Base-by-base conservation (phyloP, 2,797 vertebrate species). In the Rhinophrynus dorsalis region DNA sequence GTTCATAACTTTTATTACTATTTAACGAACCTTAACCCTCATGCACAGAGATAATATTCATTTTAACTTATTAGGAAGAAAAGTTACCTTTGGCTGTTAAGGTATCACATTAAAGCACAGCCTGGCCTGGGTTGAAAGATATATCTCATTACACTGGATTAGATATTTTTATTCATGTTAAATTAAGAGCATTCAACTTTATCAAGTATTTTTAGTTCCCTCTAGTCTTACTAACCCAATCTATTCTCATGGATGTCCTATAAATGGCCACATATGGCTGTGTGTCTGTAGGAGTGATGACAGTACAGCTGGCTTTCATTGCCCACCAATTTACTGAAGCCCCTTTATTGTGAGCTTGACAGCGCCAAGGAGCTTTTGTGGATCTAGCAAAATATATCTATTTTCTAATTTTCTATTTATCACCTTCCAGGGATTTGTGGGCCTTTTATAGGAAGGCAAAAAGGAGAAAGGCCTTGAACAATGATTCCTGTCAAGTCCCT, bases 371-470 rank as follows among this genome's bases (percentile, higher is more conserved):
- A 87, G 89, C 85, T 88, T n/a, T 86, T 88, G 89, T 76, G 87
- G 86, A 88, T 88, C 88, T 86, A 88, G 87, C 85, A 89, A 88
- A 90, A 92, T 91, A 86, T 89, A 91, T 92, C 90, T 92, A 83
- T 90, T 90, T 90, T 91, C 88, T 92, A 91, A 92, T 91, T 92
- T 89, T 92, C 89, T 91, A 91, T 92, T 92, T 92, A 90, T 92
- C 90, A 91, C 85, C 80, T 90, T 88, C 87, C 86, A 79, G 81
- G 88, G 81, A 90, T 86, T 88, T 88, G 88, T 84, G 74, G 83
- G 87, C 86, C 84, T 86, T 86, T 84, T 83, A 75, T 86, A 81
- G 78, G 81, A 85, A 88, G 85, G 89, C 81, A 85, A 85, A 88
- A 65, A 24, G 78, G 23, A 81, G 82, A 80, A 88, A 56, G 76